Evolutionary conservation across 2,113 vertebrate species (phyloP).

Genomic region (Semnornis frantzii): DNA sequence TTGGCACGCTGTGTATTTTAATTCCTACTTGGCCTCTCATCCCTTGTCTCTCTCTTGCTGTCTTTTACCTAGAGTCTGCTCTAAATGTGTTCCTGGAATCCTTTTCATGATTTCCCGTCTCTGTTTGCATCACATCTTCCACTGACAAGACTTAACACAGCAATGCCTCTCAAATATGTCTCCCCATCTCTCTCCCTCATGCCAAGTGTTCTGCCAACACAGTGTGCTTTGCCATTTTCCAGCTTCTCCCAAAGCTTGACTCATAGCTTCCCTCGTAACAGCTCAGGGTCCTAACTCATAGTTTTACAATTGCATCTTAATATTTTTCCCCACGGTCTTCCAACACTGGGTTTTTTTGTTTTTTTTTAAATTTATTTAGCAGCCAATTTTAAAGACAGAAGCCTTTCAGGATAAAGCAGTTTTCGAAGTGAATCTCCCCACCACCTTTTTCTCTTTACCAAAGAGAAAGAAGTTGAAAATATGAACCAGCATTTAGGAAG

Average conservation of each 20-base stretch:
- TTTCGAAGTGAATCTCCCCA: background rate
- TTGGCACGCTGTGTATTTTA: background rate
- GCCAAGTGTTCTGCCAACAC: conserved; percentile 11
- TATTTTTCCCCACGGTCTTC: conserved; percentile 20
- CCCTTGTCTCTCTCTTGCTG: background rate
- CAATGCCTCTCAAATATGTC: background rate
- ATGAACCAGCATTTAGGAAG: background rate
- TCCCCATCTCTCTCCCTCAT: background rate
- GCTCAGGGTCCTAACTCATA: background rate
- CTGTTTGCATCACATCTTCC: background rate
- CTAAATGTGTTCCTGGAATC: conserved; percentile 23
- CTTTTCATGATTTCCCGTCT: conserved; percentile 25
- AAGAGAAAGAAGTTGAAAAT: background rate
- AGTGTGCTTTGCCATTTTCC: background rate
- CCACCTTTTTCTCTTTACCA: background rate
- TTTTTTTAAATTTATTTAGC: background rate
- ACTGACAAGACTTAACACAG: background rate
- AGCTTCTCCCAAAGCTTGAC: conserved; percentile 11
- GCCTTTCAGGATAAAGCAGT: background rate
- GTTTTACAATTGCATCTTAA: background rate
- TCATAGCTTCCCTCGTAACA: background rate
- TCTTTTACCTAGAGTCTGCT: background rate
- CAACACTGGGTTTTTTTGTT: background rate
- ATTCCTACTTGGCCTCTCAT: background rate
- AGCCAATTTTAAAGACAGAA: conserved; percentile 6